Base-by-base conservation (phyloP, 2,888 invertebrate genomes). In the Acleris holmiana region DNA sequence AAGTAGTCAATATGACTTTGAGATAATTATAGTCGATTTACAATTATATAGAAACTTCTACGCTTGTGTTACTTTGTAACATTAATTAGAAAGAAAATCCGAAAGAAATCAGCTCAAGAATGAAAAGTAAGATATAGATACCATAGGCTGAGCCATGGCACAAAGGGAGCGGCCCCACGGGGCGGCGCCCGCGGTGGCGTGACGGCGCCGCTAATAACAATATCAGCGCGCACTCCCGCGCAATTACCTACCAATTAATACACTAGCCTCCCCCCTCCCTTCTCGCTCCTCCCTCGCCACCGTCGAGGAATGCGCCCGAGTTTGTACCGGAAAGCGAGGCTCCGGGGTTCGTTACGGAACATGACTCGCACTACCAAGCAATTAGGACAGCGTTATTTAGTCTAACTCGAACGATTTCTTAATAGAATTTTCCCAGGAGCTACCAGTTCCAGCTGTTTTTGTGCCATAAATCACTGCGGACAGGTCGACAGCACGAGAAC, bases 171-270 rank as follows among this genome's bases (percentile, higher is more conserved):
- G 44, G 8, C 4, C 55, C 54, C 47, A 53, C 68, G 63, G 67
- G 68, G 68, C 68, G 69, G 55, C 23, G 41, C 55, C 64, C 47
- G 25, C 70, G 67, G 67, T 69, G 67, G 67, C 69, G 69, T 69
- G 72, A 70, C 70, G 70, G 67, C 70, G 75, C 73, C 68, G 46
- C 71, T 77, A 76, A 76, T 75, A 75, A 77, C 76, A 76, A 76
- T 76, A 76, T 75, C 76, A 75, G 69, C 69, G 73, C 68, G 73
- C 75, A 69, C 73, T 61, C 65, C 55, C 60, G 75, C 75, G 72
- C 82, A 73, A 80, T 84, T 85, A 83, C 80, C 77, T 73, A 75
- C 80, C 84, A 82, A 86, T 85, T 85, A 85, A 84, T 78, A 75
- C 68, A 71, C 64, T 59, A 1, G 62, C 64, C 69, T 70, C 48